These are phyloP conservation scores for Eurystomus gularis DNA, from an alignment of 2,113 vertebrate species.

Conservation along the genomic window DNA sequence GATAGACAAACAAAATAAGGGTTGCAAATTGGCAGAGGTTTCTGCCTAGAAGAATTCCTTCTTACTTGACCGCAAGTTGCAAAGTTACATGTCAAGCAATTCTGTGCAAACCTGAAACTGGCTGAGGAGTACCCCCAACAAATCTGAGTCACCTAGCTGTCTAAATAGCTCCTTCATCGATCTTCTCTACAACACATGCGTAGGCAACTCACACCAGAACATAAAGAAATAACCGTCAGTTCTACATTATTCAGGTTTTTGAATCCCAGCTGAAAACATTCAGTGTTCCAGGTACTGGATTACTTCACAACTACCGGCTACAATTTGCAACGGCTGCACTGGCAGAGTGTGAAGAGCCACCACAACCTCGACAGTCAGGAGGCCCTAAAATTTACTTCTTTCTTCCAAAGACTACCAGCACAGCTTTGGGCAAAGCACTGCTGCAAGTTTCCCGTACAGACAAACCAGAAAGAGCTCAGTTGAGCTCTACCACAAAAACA, in stretches of 20 bases:
- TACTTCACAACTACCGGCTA: background rate
- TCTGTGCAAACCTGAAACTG: background rate
- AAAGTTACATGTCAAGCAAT: background rate
- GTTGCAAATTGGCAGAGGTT: background rate
- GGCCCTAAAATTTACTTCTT: background rate
- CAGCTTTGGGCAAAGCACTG: background rate
- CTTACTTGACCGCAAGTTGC: background rate
- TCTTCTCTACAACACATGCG: fast-evolving
- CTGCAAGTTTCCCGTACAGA: background rate
- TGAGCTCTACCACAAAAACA: background rate
- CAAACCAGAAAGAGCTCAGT: background rate
- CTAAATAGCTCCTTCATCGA: background rate
- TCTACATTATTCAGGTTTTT: background rate
- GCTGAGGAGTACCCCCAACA: background rate
- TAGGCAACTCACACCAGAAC: background rate
- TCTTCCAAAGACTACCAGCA: background rate
- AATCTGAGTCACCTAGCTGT: background rate
- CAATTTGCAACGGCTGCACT: background rate
- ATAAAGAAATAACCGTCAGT: background rate
- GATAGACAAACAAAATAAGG: background rate
- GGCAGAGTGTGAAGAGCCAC: background rate
- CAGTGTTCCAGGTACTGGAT: background rate
- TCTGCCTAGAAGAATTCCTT: background rate
- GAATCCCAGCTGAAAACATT: background rate
- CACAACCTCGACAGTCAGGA: background rate